phyloP scores from a whole-genome alignment of 2,113 vertebrate genomes.

The Bufo gargarizans region DNA sequence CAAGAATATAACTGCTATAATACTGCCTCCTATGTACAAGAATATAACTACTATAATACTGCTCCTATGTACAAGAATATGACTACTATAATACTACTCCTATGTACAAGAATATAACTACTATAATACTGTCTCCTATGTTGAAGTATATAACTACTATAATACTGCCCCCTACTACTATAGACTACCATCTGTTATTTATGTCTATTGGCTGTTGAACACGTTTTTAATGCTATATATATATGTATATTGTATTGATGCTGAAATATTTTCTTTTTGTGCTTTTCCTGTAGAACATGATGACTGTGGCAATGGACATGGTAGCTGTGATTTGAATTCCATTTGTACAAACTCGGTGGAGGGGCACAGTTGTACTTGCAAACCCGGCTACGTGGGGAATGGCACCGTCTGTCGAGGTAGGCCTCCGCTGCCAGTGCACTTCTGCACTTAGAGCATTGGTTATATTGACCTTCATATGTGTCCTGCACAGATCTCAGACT shows the following conservation, averaged over 20 bases:
- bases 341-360: conserved; percentile 95
- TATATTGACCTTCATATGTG: no score
- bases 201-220: background rate
- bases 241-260: background rate
- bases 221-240: no score
- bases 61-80: no score
- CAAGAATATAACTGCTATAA: no score
- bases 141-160: background rate
- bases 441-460: no score
- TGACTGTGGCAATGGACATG: conserved; percentile 83
- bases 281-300: conserved; percentile 79
- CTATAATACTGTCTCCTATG: no score
- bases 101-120: no score
- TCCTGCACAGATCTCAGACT: background rate
- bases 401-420: conserved; percentile 91
- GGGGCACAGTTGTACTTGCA: conserved; percentile 94
- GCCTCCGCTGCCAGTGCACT: conserved; percentile 34
- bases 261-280: background rate
- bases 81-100: no score
- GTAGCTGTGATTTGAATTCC: conserved; percentile 85
- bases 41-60: no score
- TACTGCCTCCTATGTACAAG: no score
- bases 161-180: background rate
- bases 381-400: conserved; percentile 91
- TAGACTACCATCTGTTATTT: no score